Evolutionary conservation across 2,888 invertebrate species (phyloP), one percentile per base, ranked within the genome.

Genomic region (Gisinianus flammeolus): DNA sequence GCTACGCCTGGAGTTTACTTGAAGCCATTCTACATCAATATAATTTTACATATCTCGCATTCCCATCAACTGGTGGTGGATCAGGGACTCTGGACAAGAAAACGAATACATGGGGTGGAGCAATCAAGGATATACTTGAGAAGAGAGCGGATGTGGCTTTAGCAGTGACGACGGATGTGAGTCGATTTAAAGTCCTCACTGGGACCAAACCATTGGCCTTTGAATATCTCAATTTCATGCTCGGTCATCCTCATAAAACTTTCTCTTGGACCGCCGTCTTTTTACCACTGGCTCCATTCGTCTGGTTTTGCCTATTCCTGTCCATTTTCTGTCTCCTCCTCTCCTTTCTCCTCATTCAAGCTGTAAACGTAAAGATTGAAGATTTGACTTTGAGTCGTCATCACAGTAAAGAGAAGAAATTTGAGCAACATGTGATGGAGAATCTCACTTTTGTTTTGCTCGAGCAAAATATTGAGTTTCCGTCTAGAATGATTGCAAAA

Each of bases 21-120:
- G 44, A 76, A 28, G 44, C 58, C 2, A 44, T 68, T 16, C 6
- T 64, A 1, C 8, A 2, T 3, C 22, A 52, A 30, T 70, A 5
- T 24, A 79, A 79, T 54, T 79, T 71, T 35, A 79, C 79, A 8
- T 79, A 75, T 44, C 19, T 30, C 0, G 54, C 75, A 2, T 70
- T 70, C 24, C 70, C 70, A 28, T 67, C 74, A 0, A 75, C 56
- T 64, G 2, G 71, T 28, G 76, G 76, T 5, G 76, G 69, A 2
- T 75, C 79, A 16, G 79, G 79, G 22, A 75, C 75, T 2, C 26
- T 75, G 2, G n/a, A n/a, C n/a, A n/a, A n/a, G n/a, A 56, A 62
- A 28, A 70, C 76, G 69, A 71, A 71, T 10, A 26, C 24, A 6
- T 76, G 76, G 79, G 35, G 44, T 30, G 79, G 79, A 0, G 70